Evolutionary conservation across 2,113 vertebrate genomes (phyloP).

Genomic region (Ictalurus furcatus): DNA sequence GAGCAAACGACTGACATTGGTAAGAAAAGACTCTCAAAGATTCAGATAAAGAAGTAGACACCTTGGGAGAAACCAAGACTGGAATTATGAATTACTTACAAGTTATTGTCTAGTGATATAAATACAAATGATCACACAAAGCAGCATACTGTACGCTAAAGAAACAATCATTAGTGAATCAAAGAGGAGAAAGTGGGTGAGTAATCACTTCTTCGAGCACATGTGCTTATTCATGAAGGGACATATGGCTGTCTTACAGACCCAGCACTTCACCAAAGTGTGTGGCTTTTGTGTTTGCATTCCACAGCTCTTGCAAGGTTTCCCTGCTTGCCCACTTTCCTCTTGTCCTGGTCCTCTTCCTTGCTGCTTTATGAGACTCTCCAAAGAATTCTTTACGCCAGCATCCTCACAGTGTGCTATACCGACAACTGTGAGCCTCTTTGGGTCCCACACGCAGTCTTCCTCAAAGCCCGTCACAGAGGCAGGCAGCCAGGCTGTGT

Average conservation of each 20-base stretch:
- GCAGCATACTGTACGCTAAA: not conserved
- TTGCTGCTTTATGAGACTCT: constrained; percentile 52
- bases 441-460: constrained; percentile 61
- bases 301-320: constrained; percentile 49
- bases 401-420: constrained; percentile 53
- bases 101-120: not conserved
- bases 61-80: not conserved
- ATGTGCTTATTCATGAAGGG: constrained; percentile 58
- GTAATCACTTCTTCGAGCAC: constrained; percentile 32
- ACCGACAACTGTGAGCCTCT: constrained; percentile 52
- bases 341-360: not conserved
- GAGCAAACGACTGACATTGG: not conserved
- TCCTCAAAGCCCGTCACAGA: constrained; percentile 38
- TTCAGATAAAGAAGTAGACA: not conserved
- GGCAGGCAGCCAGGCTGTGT: constrained; percentile 61
- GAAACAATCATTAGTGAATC: not conserved
- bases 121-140: not conserved
- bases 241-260: constrained; percentile 53
- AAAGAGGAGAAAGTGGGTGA: not conserved
- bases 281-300: constrained; percentile 38
- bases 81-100: not conserved
- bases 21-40: not conserved
- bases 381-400: constrained; percentile 42
- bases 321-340: not conserved
- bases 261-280: constrained; percentile 54